phyloP scores from a whole-genome alignment of 2,888 invertebrate genomes.

The Cosmopolites sordidus region DNA sequence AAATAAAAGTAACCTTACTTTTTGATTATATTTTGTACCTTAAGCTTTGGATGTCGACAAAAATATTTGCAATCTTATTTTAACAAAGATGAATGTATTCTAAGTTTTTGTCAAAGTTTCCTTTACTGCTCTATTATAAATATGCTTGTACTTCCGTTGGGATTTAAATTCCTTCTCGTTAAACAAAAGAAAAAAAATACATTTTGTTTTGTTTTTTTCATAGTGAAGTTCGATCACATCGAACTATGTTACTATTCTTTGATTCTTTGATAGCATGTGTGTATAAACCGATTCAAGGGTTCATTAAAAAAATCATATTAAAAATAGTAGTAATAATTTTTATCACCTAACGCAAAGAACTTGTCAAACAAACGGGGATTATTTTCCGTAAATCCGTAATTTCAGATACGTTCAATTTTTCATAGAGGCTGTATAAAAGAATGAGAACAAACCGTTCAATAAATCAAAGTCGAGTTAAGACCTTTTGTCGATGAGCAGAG shows the following conservation, averaged over 20 bases:
- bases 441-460: conserved; percentile 34
- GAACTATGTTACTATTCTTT: too few species aligned
- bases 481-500: conserved; percentile 33
- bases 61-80: conserved; percentile 21
- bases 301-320: too few species aligned
- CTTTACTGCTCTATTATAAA: background rate
- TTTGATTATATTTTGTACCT: too few species aligned
- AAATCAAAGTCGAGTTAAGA: conserved; percentile 37
- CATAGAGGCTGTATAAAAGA: conserved; percentile 20
- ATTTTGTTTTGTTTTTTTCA: too few species aligned
- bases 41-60: too few species aligned
- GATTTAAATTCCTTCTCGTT: background rate
- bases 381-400: conserved; percentile 22
- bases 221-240: too few species aligned
- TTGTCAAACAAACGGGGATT: conserved; percentile 17
- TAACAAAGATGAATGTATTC: conserved; percentile 25
- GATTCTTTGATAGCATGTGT: too few species aligned
- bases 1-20: too few species aligned
- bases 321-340: too few species aligned
- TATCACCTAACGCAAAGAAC: background rate
- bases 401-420: conserved; percentile 24
- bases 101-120: conserved; percentile 20
- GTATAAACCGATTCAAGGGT: too few species aligned
- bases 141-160: background rate
- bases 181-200: too few species aligned